Conservation (phyloP, 2,797 vertebrate genomes). For the Myiotriccus ornatus region DNA sequence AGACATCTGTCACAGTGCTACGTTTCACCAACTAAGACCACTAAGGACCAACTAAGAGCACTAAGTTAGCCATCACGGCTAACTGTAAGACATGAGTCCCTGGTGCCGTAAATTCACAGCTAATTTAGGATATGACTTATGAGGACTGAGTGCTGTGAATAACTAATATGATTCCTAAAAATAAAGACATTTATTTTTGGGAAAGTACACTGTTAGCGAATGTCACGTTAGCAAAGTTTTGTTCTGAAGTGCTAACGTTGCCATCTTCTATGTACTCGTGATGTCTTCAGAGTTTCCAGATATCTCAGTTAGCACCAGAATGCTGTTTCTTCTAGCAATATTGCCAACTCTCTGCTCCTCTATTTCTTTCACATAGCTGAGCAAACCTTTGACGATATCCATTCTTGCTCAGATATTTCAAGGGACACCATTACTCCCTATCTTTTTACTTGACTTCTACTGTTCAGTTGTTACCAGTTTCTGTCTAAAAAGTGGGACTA, state of each 20-base stretch:
- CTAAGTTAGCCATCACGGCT: background rate
- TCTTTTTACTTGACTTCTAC: background rate
- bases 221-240: background rate
- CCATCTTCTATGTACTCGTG: background rate
- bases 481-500: background rate
- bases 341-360: background rate
- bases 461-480: background rate
- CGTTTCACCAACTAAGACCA: background rate
- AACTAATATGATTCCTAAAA: background rate
- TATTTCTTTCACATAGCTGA: background rate
- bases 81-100: background rate
- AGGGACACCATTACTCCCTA: background rate
- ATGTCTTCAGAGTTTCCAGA: background rate
- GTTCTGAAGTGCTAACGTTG: background rate
- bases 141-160: background rate
- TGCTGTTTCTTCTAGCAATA: background rate
- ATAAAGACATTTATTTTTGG: background rate
- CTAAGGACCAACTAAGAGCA: background rate
- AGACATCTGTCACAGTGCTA: background rate
- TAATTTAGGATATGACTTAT: background rate
- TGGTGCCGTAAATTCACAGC: background rate
- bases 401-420: background rate
- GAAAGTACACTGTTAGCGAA: background rate
- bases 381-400: background rate
- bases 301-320: background rate